A percentile compares a stretch with the other conserved stretches of the same genome.
Evolutionary conservation across 2,113 vertebrate genomes (phyloP).

Genomic region (Dunckerocampus dactyliophorus): DNA sequence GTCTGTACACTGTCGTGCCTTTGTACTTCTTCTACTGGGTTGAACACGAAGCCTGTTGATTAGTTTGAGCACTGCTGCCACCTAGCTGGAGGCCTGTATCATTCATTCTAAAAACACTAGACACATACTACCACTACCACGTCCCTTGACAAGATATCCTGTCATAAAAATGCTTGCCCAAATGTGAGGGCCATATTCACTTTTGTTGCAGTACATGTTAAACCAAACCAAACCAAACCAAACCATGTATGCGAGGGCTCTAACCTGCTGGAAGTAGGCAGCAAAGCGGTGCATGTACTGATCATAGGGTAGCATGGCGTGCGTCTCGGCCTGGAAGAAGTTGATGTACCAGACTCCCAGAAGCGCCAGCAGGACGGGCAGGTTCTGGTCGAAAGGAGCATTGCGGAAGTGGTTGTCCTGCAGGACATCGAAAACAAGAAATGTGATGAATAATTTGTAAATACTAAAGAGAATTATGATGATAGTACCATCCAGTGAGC

Average conservation of each 20-base stretch:
- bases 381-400: constrained; percentile 80
- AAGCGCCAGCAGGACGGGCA: constrained; percentile 81
- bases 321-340: constrained; percentile 86
- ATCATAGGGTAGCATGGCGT: constrained; percentile 90
- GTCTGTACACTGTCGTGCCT: too few species aligned
- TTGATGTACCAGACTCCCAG: constrained; percentile 93
- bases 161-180: too few species aligned
- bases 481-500: constrained; percentile 95
- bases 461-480: not conserved
- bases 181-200: too few species aligned
- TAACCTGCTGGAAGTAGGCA: constrained; percentile 95
- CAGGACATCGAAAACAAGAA: not conserved
- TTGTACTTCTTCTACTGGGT: too few species aligned
- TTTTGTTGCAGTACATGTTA: too few species aligned
- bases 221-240: too few species aligned
- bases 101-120: too few species aligned
- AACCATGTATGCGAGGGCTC: not conserved
- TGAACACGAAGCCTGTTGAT: too few species aligned
- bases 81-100: too few species aligned
- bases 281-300: constrained; percentile 95
- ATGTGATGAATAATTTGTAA: not conserved
- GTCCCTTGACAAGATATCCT: too few species aligned
- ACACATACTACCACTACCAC: too few species aligned
- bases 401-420: constrained; percentile 88
- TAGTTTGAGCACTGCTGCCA: too few species aligned